Percentiles rank a stretch among this genome's conserved stretches.
Conservation (phyloP, 2,113 vertebrate species). For the Odontophorus gujanensis region DNA sequence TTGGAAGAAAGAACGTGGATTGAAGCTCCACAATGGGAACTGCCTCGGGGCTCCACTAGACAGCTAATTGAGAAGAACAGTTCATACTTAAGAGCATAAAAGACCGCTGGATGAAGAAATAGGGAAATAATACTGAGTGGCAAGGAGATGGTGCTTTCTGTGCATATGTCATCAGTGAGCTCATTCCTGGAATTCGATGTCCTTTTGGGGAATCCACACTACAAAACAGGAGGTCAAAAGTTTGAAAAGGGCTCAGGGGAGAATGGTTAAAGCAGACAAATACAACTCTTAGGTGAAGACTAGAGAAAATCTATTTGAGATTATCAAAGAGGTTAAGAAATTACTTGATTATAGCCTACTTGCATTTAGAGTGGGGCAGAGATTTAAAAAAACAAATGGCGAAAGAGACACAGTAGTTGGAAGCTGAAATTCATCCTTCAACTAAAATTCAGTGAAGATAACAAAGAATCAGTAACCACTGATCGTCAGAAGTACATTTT, state of each 20-base stretch:
- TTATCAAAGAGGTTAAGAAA: conserved; percentile 6
- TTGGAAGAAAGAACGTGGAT: neutral
- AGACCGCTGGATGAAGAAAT: conserved; percentile 5
- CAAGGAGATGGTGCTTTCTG: neutral
- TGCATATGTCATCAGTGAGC: neutral
- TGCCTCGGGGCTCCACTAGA: neutral
- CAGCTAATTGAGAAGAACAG: conserved; percentile 23
- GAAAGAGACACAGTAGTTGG: neutral
- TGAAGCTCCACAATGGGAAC: neutral
- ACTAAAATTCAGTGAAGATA: neutral
- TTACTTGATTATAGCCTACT: neutral
- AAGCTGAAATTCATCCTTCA: neutral
- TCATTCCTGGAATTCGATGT: neutral
- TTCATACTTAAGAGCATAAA: conserved; percentile 1
- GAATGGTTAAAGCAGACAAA: neutral
- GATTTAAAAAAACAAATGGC: neutral
- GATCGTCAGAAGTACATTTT: neutral
- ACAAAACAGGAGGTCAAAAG: neutral
- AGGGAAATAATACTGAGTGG: neutral
- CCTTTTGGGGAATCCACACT: neutral
- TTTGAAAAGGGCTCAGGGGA: neutral
- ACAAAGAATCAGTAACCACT: neutral
- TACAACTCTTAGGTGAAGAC: neutral
- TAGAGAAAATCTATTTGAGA: neutral
- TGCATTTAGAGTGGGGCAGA: neutral